Percentiles rank a stretch among this genome's conserved stretches.
Evolutionary conservation across 1,140 invertebrate species (phyloP).

Genomic region (Nixonia krombeini): DNA sequence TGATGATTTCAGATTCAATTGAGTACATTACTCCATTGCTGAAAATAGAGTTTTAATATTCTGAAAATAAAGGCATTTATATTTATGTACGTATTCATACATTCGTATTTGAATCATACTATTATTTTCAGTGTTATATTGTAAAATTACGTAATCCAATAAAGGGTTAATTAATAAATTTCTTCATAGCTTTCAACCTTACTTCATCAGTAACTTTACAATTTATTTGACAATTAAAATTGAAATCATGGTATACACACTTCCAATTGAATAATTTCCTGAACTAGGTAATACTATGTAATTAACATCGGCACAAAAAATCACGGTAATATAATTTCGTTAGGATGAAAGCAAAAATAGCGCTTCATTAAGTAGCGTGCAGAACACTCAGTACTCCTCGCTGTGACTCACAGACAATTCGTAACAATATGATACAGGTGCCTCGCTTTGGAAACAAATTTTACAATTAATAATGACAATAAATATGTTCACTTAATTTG

Average conservation of each 20-base stretch:
- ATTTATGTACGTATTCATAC: no score
- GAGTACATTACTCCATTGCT: no score
- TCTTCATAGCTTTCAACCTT: neutral
- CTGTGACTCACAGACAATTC: conserved; percentile 20
- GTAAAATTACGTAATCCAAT: conserved; percentile 12
- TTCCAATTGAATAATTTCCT: no score
- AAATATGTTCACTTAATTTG: conserved; percentile 1
- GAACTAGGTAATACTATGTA: no score
- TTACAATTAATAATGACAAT: conserved; percentile 29
- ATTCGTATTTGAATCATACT: no score
- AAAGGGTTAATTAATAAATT: conserved; percentile 16
- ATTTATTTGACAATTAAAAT: neutral
- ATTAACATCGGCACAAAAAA: conserved; percentile 36
- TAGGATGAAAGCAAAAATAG: conserved; percentile 12
- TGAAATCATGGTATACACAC: no score
- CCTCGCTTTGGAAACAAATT: conserved; percentile 20
- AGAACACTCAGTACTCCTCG: conserved; percentile 22
- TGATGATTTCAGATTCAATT: no score
- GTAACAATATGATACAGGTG: conserved; percentile 43
- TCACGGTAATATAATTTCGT: no score
- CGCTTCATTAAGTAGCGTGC: conserved; percentile 7
- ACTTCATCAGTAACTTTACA: no score
- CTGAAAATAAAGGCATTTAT: no score
- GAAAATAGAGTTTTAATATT: no score
- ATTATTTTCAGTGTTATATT: no score